phyloP scores from a whole-genome alignment of 2,113 vertebrate genomes.

The Tonatia bakeri region DNA sequence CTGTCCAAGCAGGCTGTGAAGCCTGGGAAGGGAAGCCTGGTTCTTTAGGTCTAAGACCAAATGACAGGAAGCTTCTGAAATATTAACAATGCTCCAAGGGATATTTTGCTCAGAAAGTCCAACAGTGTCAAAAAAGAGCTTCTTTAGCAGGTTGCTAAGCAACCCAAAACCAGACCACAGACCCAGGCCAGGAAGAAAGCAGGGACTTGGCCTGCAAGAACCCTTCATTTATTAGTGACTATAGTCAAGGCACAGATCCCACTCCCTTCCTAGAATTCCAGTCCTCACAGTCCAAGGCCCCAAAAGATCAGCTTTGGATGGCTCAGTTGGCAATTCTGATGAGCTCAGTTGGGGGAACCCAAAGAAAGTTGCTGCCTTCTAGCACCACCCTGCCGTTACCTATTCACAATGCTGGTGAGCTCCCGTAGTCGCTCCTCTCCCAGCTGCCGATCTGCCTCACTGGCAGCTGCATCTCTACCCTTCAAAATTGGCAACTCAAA shows the following conservation, averaged over 20 bases:
- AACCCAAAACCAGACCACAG: neutral
- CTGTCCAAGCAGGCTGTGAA: neutral
- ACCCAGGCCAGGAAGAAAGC: neutral
- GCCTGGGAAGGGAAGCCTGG: neutral
- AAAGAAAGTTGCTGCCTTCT: neutral
- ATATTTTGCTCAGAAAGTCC: neutral
- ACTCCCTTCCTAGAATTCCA: neutral
- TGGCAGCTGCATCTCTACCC: conserved; percentile 93
- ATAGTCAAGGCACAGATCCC: neutral
- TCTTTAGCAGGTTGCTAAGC: neutral
- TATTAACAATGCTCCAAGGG: neutral
- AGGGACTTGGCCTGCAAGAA: neutral
- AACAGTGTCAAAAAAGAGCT: neutral
- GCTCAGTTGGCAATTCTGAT: neutral
- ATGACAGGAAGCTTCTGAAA: neutral
- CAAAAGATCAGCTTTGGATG: neutral
- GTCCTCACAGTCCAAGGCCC: neutral
- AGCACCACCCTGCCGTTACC: conserved; percentile 74
- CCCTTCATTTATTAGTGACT: neutral
- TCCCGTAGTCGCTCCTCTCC: conserved; percentile 95
- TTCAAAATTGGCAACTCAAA: conserved; percentile 97
- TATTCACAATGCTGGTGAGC: conserved; percentile 93
- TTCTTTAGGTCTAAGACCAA: conserved; percentile 1
- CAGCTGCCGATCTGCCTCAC: conserved; percentile 84
- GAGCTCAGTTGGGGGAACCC: neutral